Evolutionary conservation across 2,888 invertebrate genomes (phyloP), one percentile per base, ranked within the genome.

Genomic region (Pseudococcus longispinus): DNA sequence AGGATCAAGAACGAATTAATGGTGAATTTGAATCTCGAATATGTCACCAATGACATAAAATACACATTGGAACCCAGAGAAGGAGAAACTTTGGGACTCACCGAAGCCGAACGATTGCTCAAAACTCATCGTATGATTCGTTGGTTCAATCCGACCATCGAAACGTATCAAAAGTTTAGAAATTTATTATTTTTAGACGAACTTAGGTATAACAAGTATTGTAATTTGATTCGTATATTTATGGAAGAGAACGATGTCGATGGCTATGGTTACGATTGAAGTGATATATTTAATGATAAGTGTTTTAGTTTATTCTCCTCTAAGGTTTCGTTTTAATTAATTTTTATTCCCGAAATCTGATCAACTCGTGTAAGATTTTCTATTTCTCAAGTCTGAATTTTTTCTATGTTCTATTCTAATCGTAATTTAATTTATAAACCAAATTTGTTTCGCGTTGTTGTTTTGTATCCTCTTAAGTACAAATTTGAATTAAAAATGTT

Each of bases 91-190:
- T 80, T 42, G 20, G 77, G 15, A 42, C 11, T 26, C 20, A 80
- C 77, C 20, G 77, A 80, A 80, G 37, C 77, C 0, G 77, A 80
- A 20, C 42, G 77, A 23, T 6, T 80, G 2, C n/a, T 42, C 1
- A 80, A 42, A 80, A 18, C 9, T 80, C 77, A 80, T 80, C 77
- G 77, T 20, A 42, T 80, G 42, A 80, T 80, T 80, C 26, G 42
- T 18, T 80, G 77, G 77, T 42, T 80, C 11, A 42, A n/a, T 20
- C 77, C 77, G 5, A 80, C 77, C 9, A 20, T 42, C 6, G 77
- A 42, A 20, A 80, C 77, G 42, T 80, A 80, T 80, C 32, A 80
- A 15, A 80, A 80, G 20, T 80, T 80, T 42, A 20, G 32, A 20
- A 2, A n/a, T 37, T 23, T 80, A 13, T 80, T 23, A 18, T 20